phyloP scores from a whole-genome alignment of 2,888 invertebrate species.

The Siphlonurus alternatus region DNA sequence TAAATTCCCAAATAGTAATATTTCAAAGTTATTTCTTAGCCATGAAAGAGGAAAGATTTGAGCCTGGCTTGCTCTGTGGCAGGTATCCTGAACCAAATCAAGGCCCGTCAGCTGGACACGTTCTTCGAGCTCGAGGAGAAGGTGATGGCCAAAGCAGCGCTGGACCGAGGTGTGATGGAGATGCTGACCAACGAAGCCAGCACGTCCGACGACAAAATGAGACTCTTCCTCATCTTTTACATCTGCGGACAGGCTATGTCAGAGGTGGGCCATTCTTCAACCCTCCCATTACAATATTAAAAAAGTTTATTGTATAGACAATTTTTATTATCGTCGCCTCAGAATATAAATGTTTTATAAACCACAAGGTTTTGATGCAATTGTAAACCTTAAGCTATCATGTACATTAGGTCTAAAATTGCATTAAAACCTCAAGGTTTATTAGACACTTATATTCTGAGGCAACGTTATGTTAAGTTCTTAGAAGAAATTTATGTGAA shows the following conservation, averaged over 20 bases:
- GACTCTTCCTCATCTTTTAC: slow-evolving; percentile 83
- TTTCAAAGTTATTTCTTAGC: too few relatives aligned
- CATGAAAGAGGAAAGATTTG: too few relatives aligned
- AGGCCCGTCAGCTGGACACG: slow-evolving; percentile 80
- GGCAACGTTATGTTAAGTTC: too few relatives aligned
- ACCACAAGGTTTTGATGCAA: too few relatives aligned
- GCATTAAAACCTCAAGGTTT: too few relatives aligned
- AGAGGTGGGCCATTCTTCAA: slow-evolving; percentile 35
- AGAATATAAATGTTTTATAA: too few relatives aligned
- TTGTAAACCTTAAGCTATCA: too few relatives aligned
- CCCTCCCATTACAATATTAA: background rate
- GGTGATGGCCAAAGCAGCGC: slow-evolving; percentile 73
- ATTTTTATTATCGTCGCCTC: too few relatives aligned
- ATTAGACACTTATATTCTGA: too few relatives aligned
- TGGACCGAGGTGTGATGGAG: slow-evolving; percentile 75
- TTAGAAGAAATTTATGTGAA: too few relatives aligned
- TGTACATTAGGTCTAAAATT: slow-evolving; percentile 2
- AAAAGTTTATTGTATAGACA: background rate
- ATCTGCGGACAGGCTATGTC: slow-evolving; percentile 67
- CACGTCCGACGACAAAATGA: slow-evolving; percentile 77
- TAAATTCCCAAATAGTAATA: too few relatives aligned
- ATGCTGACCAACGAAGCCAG: slow-evolving; percentile 78
- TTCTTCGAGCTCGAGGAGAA: slow-evolving; percentile 98
- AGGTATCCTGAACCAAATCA: slow-evolving; percentile 67
- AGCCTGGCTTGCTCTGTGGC: too few relatives aligned